Conservation (phyloP, 2,797 vertebrate species). For the Rhinatrema bivittatum region DNA sequence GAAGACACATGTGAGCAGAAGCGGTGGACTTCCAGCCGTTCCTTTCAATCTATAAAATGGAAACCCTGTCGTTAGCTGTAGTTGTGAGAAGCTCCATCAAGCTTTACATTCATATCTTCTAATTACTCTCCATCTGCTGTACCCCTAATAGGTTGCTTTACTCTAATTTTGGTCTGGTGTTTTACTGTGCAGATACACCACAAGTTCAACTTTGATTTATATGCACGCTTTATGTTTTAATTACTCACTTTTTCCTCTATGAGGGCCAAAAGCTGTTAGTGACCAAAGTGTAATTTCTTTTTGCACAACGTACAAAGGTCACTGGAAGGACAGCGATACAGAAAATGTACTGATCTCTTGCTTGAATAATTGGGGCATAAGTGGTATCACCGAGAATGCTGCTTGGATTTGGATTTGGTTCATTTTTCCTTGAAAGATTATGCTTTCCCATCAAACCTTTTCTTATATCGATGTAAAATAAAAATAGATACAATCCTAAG, state of each 20-base stretch:
- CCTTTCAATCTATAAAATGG: constrained; percentile 7
- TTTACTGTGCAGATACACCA: neutral
- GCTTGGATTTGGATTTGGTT: too few relatives aligned
- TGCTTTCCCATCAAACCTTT: too few relatives aligned
- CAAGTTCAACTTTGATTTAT: neutral
- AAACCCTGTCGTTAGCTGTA: constrained; percentile 1
- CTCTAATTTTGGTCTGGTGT: neutral
- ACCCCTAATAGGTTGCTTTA: constrained; percentile 2
- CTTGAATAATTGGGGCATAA: too few relatives aligned
- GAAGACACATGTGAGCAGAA: constrained; percentile 5
- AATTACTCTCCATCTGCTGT: constrained; percentile 7
- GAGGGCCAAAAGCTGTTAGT: too few relatives aligned
- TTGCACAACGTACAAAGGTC: too few relatives aligned
- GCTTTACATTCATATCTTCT: constrained; percentile 3
- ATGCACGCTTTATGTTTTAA: constrained; percentile 3
- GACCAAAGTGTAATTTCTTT: too few relatives aligned
- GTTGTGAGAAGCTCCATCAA: constrained; percentile 2
- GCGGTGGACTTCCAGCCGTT: neutral
- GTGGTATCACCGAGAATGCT: too few relatives aligned
- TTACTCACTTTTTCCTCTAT: constrained; percentile 2
- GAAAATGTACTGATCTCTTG: too few relatives aligned
- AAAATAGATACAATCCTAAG: too few relatives aligned
- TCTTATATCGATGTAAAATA: too few relatives aligned
- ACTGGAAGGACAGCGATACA: too few relatives aligned
- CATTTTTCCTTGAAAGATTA: too few relatives aligned